These are phyloP conservation scores for Graptemys geographica DNA, from an alignment of 2,797 vertebrate species.

Conservation along the genomic window DNA sequence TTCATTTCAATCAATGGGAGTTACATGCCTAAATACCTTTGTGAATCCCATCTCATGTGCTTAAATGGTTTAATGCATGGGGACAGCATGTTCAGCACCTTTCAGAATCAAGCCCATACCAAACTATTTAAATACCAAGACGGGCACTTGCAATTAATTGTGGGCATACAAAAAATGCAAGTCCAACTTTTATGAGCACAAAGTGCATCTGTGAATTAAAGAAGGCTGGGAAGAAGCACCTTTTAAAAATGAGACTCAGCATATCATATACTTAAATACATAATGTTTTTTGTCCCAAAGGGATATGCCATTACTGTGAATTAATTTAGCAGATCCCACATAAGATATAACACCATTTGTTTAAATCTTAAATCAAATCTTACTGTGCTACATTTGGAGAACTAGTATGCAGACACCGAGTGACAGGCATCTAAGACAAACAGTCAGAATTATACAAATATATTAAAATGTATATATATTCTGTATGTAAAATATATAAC, in stretches of 20 bases:
- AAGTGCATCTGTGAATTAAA: neutral
- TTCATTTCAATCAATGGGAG: too few species aligned
- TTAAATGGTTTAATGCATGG: neutral
- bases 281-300: too few species aligned
- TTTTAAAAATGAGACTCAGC: neutral
- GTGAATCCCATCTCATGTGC: too few species aligned
- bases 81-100: neutral
- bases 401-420: neutral
- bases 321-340: neutral
- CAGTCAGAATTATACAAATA: neutral
- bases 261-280: neutral
- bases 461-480: neutral
- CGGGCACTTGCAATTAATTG: neutral
- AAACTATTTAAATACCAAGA: neutral
- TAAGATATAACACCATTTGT: neutral
- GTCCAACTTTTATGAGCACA: fast-evolving
- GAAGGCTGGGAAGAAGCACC: neutral
- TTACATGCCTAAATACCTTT: too few species aligned
- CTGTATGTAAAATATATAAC: neutral
- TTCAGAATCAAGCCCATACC: neutral
- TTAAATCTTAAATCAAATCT: neutral
- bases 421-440: neutral
- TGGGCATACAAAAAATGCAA: fast-evolving
- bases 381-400: neutral
- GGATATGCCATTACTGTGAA: too few species aligned